Percentiles rank a stretch among this genome's conserved stretches.
Conservation (phyloP, 2,888 invertebrate genomes). For the Agriopis aurantiaria region DNA sequence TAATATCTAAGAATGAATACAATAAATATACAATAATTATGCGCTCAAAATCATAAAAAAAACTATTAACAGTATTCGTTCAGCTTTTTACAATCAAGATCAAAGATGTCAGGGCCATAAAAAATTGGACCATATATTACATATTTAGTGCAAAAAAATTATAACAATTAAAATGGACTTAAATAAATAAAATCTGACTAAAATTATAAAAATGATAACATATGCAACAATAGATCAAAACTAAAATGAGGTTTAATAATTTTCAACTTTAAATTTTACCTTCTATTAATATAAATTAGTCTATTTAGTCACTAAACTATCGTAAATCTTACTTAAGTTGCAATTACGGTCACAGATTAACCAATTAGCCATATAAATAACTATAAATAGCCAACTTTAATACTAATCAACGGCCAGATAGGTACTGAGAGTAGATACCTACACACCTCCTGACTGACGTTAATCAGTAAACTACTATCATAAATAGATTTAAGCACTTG, state of each 20-base stretch:
- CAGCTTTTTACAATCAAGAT: too few relatives aligned
- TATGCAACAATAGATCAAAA: background rate
- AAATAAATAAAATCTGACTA: too few relatives aligned
- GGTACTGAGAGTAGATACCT: background rate
- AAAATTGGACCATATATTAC: too few relatives aligned
- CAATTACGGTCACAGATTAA: background rate
- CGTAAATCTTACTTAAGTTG: background rate
- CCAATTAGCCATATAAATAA: background rate
- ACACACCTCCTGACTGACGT: slow-evolving; percentile 44
- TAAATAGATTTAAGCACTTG: slow-evolving; percentile 60
- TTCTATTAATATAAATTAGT: slow-evolving; percentile 1
- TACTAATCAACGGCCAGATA: background rate
- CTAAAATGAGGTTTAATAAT: background rate
- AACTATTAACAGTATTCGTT: too few relatives aligned
- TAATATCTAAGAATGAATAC: too few relatives aligned
- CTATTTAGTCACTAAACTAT: background rate
- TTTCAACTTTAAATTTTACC: background rate
- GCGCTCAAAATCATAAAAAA: too few relatives aligned
- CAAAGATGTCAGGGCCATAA: too few relatives aligned
- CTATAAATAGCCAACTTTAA: background rate
- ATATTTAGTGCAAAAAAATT: too few relatives aligned
- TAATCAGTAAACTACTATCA: slow-evolving; percentile 55
- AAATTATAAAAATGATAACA: too few relatives aligned
- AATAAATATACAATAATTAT: too few relatives aligned
- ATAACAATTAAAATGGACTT: too few relatives aligned